phyloP scores from a whole-genome alignment of 2,797 vertebrate genomes.

The Squalus acanthias region DNA sequence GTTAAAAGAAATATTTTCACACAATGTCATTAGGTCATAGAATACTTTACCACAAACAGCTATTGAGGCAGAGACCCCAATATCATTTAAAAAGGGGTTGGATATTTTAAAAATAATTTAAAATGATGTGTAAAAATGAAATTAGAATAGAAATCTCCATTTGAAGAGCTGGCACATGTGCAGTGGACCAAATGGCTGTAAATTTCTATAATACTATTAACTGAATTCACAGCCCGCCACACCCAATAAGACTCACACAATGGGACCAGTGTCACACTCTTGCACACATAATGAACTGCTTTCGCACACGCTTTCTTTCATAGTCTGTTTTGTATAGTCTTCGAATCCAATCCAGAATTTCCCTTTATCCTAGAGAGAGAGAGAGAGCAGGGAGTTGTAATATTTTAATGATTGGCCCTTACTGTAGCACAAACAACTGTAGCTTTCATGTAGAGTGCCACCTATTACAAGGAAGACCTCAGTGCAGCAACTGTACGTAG shows the following conservation, averaged over 20 bases:
- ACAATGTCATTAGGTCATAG: neutral
- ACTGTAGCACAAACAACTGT: neutral
- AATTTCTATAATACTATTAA: neutral
- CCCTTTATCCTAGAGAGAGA: too few relatives aligned
- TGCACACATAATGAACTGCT: neutral
- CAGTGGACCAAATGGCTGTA: neutral
- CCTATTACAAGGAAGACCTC: neutral
- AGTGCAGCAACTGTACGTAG: neutral
- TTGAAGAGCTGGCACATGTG: neutral
- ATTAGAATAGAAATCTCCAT: neutral
- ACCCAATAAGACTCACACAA: neutral
- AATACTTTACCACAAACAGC: neutral
- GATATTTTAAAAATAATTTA: neutral
- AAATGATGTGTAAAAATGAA: neutral
- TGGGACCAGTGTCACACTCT: neutral
- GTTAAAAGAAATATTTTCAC: neutral
- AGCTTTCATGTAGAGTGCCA: neutral
- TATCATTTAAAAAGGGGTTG: neutral
- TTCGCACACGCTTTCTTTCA: neutral
- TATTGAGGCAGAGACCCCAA: neutral
- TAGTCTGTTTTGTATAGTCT: neutral
- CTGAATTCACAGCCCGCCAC: neutral
- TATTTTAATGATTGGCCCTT: neutral
- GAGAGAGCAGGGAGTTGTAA: neutral
- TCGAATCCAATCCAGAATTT: constrained; percentile 4